Evolutionary conservation across 2,888 invertebrate species (phyloP), one percentile per base, ranked within the genome.

Genomic region (Ichneumoninae sp.): DNA sequence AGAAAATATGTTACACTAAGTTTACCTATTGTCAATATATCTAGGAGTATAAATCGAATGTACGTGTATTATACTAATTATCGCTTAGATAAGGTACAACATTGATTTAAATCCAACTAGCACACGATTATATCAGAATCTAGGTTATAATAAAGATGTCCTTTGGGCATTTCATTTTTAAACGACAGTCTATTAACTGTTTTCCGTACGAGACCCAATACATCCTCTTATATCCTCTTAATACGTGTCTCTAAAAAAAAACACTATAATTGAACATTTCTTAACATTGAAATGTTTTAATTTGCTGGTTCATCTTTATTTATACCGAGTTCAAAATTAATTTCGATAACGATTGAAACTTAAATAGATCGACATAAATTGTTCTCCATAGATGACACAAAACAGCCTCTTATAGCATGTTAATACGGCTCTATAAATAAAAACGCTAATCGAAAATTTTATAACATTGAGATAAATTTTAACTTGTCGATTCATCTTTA

Each of bases 41-140:
- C 73, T 88, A 88, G 86, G 79, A 84, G 63, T 88, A 88, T 85
- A 87, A 88, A 86, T 92, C 91, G 88, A 91, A 89, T 91, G 91
- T 92, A 91, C 89, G 89, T 92, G 92, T 92, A 92, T 91, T 85
- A 92, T 92, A 92, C 87, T 91, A 91, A 92, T 90, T 92, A 91
- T 91, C 88, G 90, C 91, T 89, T 92, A 91, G 91, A 86, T 91
- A 90, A 90, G 90, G 86, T 85, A 83, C 79, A 85, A 83, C 75
- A 86, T 85, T 83, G 85, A 86, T 85, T 83, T 80, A 84, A 90
- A 91, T 88, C 86, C 87, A 88, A 89, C 87, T 92, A 92, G 92
- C 91, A 88, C 91, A 91, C 89, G 90, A 91, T 91, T 92, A 92
- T 92, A 91, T 91, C 91, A 91, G 90, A 91, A 88, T 87, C 90